These are phyloP conservation scores for Lagopus muta DNA, from an alignment of 2,113 vertebrate species.

Conservation along the genomic window DNA sequence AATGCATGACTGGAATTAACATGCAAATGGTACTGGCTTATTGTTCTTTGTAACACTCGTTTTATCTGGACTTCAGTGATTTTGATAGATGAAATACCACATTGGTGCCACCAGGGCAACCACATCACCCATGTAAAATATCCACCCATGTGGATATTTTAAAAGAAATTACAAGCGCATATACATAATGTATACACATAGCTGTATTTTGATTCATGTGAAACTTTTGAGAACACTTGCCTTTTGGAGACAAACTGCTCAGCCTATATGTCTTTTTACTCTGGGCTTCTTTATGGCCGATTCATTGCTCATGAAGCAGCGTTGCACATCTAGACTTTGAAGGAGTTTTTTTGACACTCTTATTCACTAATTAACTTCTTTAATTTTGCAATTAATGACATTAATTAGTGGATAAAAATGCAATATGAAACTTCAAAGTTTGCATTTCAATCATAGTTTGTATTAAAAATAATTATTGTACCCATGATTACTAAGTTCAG, in stretches of 20 bases:
- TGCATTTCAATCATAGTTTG: constrained; percentile 76
- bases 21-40: neutral
- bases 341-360: constrained; percentile 61
- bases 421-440: constrained; percentile 79
- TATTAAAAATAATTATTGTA: constrained; percentile 72
- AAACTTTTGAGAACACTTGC: neutral
- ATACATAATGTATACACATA: neutral
- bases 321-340: constrained; percentile 74
- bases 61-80: constrained; percentile 35
- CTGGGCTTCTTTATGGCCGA: constrained; percentile 17
- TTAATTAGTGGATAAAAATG: constrained; percentile 78
- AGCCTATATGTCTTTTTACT: constrained; percentile 26
- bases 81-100: constrained; percentile 39
- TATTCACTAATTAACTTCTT: constrained; percentile 78
- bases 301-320: constrained; percentile 47
- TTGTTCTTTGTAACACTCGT: constrained; percentile 1
- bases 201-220: neutral
- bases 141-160: constrained; percentile 22
- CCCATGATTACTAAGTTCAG: constrained; percentile 58
- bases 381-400: constrained; percentile 72
- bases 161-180: neutral
- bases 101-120: neutral
- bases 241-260: constrained; percentile 40
- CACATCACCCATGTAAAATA: neutral
- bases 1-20: constrained; percentile 28